Evolutionary conservation across 1,140 invertebrate genomes (phyloP).

Genomic region (Battus philenor): DNA sequence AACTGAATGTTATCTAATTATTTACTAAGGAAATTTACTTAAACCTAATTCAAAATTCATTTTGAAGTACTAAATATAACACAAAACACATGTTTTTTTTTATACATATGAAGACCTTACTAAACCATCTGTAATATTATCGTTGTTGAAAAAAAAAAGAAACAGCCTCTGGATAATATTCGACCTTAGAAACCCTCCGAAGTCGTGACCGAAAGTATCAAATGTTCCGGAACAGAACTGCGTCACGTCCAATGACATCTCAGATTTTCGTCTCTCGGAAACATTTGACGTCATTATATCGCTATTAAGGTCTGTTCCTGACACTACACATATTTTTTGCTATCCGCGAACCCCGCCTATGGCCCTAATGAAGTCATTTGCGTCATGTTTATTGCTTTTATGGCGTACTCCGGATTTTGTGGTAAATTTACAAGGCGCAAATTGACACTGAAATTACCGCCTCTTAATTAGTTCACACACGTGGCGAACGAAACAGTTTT

Average conservation of each 20-base stretch:
- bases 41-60: too few relatives aligned
- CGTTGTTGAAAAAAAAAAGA: too few relatives aligned
- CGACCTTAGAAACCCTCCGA: too few relatives aligned
- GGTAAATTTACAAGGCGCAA: slow-evolving; percentile 66
- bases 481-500: slow-evolving; percentile 23
- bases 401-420: slow-evolving; percentile 61
- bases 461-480: slow-evolving; percentile 49
- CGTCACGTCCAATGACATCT: slow-evolving; percentile 45
- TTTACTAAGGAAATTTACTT: too few relatives aligned
- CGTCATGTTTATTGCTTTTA: slow-evolving; percentile 73
- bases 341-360: slow-evolving; percentile 46
- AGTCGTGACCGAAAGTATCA: slow-evolving; percentile 6
- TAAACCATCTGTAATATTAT: too few relatives aligned
- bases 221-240: slow-evolving; percentile 31
- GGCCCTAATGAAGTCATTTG: slow-evolving; percentile 70
- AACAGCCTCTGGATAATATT: too few relatives aligned
- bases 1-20: too few relatives aligned
- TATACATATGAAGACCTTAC: too few relatives aligned
- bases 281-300: slow-evolving; percentile 66
- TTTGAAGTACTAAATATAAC: too few relatives aligned
- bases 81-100: too few relatives aligned
- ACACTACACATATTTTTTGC: slow-evolving; percentile 61
- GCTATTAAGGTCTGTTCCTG: slow-evolving; percentile 48
- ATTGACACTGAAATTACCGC: slow-evolving; percentile 54
- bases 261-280: slow-evolving; percentile 58